phyloP scores from a whole-genome alignment of 2,797 vertebrate genomes.

The Synaphobranchus kaupii region DNA sequence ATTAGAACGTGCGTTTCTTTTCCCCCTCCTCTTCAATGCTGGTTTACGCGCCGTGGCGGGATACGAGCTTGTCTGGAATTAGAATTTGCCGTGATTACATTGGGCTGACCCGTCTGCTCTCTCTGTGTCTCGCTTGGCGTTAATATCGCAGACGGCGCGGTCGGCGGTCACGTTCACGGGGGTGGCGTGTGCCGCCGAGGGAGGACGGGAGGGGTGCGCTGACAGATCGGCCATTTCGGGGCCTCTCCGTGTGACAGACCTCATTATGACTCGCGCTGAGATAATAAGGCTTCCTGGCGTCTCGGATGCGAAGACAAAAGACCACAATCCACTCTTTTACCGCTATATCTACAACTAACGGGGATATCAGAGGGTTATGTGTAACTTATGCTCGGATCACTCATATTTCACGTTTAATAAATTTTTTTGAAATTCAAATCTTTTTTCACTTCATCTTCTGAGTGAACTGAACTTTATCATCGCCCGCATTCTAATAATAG shows the following conservation, averaged over 20 bases:
- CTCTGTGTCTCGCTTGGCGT: background rate
- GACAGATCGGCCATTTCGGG: background rate
- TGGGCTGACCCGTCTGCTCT: background rate
- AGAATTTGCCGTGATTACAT: background rate
- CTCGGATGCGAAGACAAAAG: background rate
- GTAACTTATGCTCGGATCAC: background rate
- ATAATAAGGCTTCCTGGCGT: background rate
- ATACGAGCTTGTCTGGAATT: background rate
- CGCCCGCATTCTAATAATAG: background rate
- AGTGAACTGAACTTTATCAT: background rate
- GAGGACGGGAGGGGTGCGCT: background rate
- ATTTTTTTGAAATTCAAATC: no score
- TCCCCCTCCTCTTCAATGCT: background rate
- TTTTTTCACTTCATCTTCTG: background rate
- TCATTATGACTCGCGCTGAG: background rate
- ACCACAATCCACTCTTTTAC: background rate
- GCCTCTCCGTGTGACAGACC: background rate
- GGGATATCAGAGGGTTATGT: background rate
- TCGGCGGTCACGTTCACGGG: background rate
- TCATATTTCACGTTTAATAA: background rate
- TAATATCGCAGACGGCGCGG: background rate
- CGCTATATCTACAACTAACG: background rate
- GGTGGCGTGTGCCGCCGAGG: background rate
- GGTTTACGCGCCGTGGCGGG: background rate
- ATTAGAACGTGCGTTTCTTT: background rate